A percentile compares a stretch with the other conserved stretches of the same genome.
Evolutionary conservation across 2,113 vertebrate species (phyloP).

Genomic region (Rhinolophus ferrumequinum): DNA sequence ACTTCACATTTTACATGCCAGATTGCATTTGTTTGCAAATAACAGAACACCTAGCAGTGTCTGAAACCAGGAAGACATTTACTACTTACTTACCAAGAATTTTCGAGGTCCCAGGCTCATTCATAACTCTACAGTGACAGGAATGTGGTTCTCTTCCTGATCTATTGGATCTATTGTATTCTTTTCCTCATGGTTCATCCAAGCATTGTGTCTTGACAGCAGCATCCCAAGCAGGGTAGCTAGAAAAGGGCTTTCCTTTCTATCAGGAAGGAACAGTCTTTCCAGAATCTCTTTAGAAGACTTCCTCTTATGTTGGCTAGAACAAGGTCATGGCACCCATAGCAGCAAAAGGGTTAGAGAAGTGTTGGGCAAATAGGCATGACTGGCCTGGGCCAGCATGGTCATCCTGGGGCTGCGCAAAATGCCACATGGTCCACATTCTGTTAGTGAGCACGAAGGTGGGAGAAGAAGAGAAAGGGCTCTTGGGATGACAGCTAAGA

Average conservation of each 20-base stretch:
- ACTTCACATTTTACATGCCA: background rate
- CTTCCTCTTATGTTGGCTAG: background rate
- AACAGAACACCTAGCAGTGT: background rate
- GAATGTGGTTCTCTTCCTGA: rapidly evolving
- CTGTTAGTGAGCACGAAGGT: background rate
- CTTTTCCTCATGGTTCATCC: background rate
- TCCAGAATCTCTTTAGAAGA: background rate
- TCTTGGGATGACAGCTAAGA: background rate
- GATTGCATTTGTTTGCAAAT: background rate
- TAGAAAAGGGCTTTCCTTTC: background rate
- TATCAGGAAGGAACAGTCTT: background rate
- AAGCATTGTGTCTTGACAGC: background rate
- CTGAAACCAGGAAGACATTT: background rate
- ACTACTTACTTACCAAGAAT: background rate
- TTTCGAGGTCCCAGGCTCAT: rapidly evolving
- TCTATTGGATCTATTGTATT: rapidly evolving
- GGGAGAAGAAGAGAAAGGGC: background rate
- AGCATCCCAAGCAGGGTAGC: background rate
- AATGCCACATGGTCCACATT: background rate
- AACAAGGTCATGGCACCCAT: background rate
- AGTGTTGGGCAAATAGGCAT: too few relatives aligned
- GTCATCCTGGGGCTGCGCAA: background rate
- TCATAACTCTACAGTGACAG: background rate
- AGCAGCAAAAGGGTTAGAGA: background rate
- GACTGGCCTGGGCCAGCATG: background rate